Evolutionary conservation across 1,140 invertebrate species (phyloP).

Genomic region (Plectus sambesii): DNA sequence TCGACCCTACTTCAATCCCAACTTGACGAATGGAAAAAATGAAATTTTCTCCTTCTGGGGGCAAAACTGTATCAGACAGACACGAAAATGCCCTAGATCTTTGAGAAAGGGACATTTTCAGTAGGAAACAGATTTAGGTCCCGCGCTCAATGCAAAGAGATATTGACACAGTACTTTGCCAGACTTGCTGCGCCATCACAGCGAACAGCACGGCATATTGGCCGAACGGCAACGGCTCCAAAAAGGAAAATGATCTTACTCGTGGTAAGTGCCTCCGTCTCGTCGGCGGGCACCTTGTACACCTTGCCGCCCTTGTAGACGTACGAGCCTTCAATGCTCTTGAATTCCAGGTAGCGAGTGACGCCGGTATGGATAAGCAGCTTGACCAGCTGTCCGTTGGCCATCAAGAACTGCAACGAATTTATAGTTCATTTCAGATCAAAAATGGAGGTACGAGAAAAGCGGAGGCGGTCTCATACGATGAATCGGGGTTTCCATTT

Average conservation of each 20-base stretch:
- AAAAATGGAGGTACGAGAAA: too few species aligned
- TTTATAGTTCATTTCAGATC: too few species aligned
- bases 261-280: slow-evolving; percentile 92
- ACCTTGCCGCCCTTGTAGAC: slow-evolving; percentile 97
- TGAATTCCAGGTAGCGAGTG: slow-evolving; percentile 97
- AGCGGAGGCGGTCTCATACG: too few species aligned
- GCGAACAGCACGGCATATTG: background rate
- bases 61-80: too few species aligned
- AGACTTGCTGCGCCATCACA: too few species aligned
- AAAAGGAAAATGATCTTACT: slow-evolving; percentile 44
- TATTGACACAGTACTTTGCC: too few species aligned
- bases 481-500: too few species aligned
- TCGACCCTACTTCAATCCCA: too few species aligned
- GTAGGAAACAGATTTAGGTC: slow-evolving; percentile 10
- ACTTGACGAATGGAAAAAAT: background rate
- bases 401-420: slow-evolving; percentile 99
- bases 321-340: slow-evolving; percentile 95
- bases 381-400: slow-evolving; percentile 84
- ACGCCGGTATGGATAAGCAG: slow-evolving; percentile 96
- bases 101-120: too few species aligned
- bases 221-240: background rate
- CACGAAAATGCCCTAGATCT: too few species aligned
- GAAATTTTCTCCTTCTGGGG: slow-evolving; percentile 7
- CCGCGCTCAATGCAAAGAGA: too few species aligned
- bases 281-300: slow-evolving; percentile 95